A percentile compares a stretch with the other conserved stretches of the same genome.
phyloP scores from a whole-genome alignment of 2,113 vertebrate genomes.

The Pachyramphus minor region DNA sequence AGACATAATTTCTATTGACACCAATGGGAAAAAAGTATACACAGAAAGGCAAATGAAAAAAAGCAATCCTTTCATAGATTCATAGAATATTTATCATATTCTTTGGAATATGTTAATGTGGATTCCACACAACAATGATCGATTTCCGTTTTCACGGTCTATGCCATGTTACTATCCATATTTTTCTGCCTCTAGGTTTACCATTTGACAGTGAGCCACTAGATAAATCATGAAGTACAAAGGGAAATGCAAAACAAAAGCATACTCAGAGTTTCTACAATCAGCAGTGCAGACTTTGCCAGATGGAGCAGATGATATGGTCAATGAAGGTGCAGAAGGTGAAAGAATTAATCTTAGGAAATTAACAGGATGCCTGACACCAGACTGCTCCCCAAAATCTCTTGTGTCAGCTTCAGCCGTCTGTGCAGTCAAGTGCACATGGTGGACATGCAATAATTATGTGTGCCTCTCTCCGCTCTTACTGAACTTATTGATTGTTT shows the following conservation, averaged over 20 bases:
- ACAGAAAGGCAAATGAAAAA: not conserved
- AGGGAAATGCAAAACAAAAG: not conserved
- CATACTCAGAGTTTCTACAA: not conserved
- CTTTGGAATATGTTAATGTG: not conserved
- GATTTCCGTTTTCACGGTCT: conserved; percentile 3
- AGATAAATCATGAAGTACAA: not conserved
- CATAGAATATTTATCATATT: not conserved
- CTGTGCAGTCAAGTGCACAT: not conserved
- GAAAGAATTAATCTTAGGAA: conserved; percentile 5
- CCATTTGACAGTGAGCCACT: not conserved
- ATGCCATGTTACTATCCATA: not conserved
- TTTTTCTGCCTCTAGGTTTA: conserved; percentile 24
- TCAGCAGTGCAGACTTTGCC: not conserved
- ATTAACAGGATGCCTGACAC: not conserved
- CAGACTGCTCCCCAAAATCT: not conserved
- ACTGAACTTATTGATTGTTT: conserved; percentile 7
- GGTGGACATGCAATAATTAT: not conserved
- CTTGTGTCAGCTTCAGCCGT: not conserved
- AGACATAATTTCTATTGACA: not conserved
- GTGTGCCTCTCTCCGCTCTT: not conserved
- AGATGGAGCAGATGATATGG: conserved; percentile 16
- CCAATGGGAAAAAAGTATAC: not conserved
- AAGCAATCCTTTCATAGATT: not conserved
- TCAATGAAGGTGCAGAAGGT: conserved; percentile 15
- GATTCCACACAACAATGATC: not conserved